Evolutionary conservation across 1,140 invertebrate genomes (phyloP).

Genomic region (Pygmarrhopalites habei): DNA sequence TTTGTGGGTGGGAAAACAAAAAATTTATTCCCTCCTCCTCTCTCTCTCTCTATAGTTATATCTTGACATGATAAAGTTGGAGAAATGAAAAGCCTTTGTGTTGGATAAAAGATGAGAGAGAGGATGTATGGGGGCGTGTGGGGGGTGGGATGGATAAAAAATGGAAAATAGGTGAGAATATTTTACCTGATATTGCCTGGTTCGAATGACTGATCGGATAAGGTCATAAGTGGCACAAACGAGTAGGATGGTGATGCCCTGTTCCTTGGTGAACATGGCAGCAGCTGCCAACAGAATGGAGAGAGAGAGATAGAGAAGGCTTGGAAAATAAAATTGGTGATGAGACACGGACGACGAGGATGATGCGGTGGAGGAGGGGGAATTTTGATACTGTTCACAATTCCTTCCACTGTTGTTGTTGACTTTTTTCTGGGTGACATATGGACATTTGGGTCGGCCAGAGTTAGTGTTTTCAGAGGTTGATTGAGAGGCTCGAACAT

Average conservation of each 20-base stretch:
- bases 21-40: no score
- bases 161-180: no score
- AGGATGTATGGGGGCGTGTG: no score
- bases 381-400: conserved; percentile 2
- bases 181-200: conserved; percentile 37
- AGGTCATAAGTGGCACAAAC: conserved; percentile 75
- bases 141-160: no score
- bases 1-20: no score
- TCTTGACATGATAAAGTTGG: no score
- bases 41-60: no score
- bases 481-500: background rate
- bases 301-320: conserved; percentile 50
- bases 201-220: conserved; percentile 43
- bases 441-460: no score
- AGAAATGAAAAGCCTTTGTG: no score
- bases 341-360: background rate
- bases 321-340: conserved; percentile 22
- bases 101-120: no score
- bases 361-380: background rate
- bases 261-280: conserved; percentile 82
- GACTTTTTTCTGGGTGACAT: background rate
- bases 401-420: conserved; percentile 12
- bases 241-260: conserved; percentile 81
- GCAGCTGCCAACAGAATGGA: conserved; percentile 55
- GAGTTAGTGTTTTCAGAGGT: no score